A percentile compares a stretch with the other conserved stretches of the same genome.
Conservation (phyloP, 2,797 vertebrate species). For the Oreochromis grahami region DNA sequence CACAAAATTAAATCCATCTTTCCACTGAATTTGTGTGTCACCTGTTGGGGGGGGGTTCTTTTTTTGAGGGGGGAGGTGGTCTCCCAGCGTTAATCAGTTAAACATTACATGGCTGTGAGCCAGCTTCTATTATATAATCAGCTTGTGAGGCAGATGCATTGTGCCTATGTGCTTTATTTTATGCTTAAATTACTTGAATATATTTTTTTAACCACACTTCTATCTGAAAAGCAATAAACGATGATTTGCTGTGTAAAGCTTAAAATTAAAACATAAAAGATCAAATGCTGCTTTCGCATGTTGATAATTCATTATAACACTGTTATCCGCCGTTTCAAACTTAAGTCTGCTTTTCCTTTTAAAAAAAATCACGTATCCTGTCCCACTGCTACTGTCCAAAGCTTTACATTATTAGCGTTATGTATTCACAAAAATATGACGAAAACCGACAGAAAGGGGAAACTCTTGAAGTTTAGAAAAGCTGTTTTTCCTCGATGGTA, state of each 20-base stretch:
- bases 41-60: neutral
- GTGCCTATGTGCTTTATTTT: neutral
- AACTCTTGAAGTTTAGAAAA: neutral
- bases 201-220: neutral
- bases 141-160: neutral
- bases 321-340: neutral
- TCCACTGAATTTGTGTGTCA: neutral
- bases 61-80: neutral
- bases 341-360: neutral
- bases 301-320: neutral
- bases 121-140: neutral
- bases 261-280: neutral
- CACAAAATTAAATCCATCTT: neutral
- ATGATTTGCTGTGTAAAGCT: too few species aligned
- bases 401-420: neutral
- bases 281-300: neutral
- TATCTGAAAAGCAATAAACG: neutral
- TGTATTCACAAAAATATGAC: neutral
- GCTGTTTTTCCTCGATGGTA: neutral
- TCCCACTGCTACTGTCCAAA: neutral
- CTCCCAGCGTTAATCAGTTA: neutral
- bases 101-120: neutral
- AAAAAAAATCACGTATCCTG: neutral
- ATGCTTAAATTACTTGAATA: neutral
- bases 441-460: neutral